Conservation (phyloP, 2,888 invertebrate species). For the Periphyllus acericola region DNA sequence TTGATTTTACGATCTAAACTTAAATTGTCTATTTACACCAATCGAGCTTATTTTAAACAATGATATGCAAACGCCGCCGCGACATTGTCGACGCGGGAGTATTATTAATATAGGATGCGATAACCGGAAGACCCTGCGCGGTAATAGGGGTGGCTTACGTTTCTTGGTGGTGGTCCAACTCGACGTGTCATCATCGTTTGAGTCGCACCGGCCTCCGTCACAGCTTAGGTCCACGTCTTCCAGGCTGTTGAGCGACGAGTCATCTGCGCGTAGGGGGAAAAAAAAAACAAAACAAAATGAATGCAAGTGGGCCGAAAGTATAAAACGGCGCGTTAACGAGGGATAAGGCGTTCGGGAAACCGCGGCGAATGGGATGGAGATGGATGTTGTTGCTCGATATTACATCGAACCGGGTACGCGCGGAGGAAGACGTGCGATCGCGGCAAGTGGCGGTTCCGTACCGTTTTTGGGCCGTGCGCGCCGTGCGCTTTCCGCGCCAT, state of each 20-base stretch:
- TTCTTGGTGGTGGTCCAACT: slow-evolving; percentile 50
- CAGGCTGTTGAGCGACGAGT: slow-evolving; percentile 16
- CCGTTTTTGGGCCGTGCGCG: slow-evolving; percentile 20
- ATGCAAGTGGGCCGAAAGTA: background rate
- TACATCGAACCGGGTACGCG: too few relatives aligned
- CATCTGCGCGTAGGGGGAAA: background rate
- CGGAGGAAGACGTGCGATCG: too few relatives aligned
- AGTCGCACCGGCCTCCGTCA: slow-evolving; percentile 30
- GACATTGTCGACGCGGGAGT: too few relatives aligned
- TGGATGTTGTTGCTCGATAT: too few relatives aligned
- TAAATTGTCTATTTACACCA: too few relatives aligned
- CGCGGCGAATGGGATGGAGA: too few relatives aligned
- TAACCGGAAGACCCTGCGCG: background rate
- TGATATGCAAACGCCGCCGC: too few relatives aligned
- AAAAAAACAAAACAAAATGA: background rate
- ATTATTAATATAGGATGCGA: too few relatives aligned
- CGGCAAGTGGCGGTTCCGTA: background rate
- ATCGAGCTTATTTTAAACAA: too few relatives aligned
- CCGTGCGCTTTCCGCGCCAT: background rate
- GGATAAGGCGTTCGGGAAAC: too few relatives aligned
- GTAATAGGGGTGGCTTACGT: slow-evolving; percentile 21
- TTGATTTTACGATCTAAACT: too few relatives aligned
- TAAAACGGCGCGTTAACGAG: too few relatives aligned
- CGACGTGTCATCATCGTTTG: background rate
- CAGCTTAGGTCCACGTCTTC: slow-evolving; percentile 50